A percentile compares a stretch with the other conserved stretches of the same genome.
phyloP scores from a whole-genome alignment of 2,113 vertebrate genomes.

The Rhinichthys klamathensis region DNA sequence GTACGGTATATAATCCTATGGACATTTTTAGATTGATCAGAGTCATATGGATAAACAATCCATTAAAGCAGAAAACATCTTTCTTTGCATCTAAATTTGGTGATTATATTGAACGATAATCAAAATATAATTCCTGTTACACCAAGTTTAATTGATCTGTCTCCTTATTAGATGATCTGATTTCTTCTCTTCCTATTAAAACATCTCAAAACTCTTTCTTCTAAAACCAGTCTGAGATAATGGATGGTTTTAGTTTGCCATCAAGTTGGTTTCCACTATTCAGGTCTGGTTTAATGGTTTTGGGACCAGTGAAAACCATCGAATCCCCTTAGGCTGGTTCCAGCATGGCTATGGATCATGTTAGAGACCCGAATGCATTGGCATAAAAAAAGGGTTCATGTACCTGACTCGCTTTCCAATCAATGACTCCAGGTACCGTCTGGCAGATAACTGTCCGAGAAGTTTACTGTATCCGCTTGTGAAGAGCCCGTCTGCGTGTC shows the following conservation, averaged over 20 bases:
- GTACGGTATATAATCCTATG: neutral
- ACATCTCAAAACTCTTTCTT: neutral
- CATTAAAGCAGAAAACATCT: neutral
- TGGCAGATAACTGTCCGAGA: slow-evolving; percentile 89
- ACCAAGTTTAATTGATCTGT: neutral
- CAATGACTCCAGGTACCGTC: slow-evolving; percentile 91
- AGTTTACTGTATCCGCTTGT: slow-evolving; percentile 93
- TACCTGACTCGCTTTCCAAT: slow-evolving; percentile 93
- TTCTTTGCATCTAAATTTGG: neutral
- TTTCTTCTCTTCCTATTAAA: too few species aligned
- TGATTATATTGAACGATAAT: neutral
- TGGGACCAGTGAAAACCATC: neutral
- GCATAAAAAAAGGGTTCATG: neutral
- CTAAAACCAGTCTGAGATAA: neutral
- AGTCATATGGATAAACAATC: neutral
- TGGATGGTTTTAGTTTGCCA: neutral
- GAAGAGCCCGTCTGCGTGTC: slow-evolving; percentile 93
- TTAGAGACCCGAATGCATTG: neutral
- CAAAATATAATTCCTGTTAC: neutral
- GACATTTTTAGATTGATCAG: neutral
- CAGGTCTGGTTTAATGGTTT: neutral
- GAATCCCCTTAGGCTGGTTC: neutral
- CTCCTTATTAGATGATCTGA: neutral
- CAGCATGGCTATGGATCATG: neutral
- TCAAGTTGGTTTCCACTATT: neutral